A percentile compares a stretch with the other conserved stretches of the same genome.
Evolutionary conservation across 1,140 invertebrate species (phyloP).

Genomic region (Hycleus cichorii): DNA sequence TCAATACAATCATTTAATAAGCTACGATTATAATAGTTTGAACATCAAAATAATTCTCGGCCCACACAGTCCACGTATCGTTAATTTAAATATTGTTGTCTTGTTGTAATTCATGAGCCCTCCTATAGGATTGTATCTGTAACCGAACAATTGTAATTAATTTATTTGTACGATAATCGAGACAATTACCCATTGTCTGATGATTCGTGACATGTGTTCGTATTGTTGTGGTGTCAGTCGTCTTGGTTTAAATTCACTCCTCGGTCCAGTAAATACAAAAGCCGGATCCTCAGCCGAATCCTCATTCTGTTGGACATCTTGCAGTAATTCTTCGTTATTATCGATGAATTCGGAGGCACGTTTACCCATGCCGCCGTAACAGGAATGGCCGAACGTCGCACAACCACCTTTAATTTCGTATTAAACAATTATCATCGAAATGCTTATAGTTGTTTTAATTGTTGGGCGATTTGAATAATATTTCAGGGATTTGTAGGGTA

Average conservation of each 20-base stretch:
- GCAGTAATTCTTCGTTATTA: conserved; percentile 22
- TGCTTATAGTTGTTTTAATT: too few species aligned
- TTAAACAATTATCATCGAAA: too few species aligned
- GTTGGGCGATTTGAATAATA: too few species aligned
- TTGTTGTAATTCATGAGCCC: conserved; percentile 8
- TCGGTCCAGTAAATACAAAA: conserved; percentile 20
- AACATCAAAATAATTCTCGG: neutral
- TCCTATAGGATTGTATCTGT: conserved; percentile 15
- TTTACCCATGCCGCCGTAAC: conserved; percentile 36
- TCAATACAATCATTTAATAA: too few species aligned
- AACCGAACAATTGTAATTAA: conserved; percentile 8
- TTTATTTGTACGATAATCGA: conserved; percentile 1
- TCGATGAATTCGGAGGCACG: conserved; percentile 15
- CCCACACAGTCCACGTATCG: neutral
- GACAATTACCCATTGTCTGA: conserved; percentile 24
- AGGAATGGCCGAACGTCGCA: conserved; percentile 34
- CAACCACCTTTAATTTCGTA: conserved; percentile 26
- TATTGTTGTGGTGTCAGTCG: conserved; percentile 15
- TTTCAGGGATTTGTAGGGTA: too few species aligned
- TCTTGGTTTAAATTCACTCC: conserved; percentile 8
- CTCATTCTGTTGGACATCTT: conserved; percentile 3
- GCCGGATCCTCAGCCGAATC: conserved; percentile 17
- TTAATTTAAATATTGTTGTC: conserved; percentile 1
- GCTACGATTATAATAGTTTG: too few species aligned
- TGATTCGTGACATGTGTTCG: conserved; percentile 20